Conservation (phyloP, 2,113 vertebrate genomes). For the Myrmecobius fasciatus region DNA sequence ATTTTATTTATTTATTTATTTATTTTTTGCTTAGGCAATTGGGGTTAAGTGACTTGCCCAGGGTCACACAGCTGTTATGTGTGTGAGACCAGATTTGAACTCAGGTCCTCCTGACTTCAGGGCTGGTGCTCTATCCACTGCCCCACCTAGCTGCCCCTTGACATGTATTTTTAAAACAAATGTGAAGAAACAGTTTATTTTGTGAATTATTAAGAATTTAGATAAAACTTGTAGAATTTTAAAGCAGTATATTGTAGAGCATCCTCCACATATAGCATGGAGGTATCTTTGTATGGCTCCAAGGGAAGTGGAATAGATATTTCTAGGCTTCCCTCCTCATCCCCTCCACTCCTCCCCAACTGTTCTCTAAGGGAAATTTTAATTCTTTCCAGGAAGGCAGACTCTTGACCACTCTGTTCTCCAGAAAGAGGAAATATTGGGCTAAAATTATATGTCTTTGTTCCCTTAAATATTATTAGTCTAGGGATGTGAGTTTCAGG, state of each 20-base stretch:
- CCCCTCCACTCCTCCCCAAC: no score
- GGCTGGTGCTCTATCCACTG: no score
- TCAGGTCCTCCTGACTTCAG: no score
- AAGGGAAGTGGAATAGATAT: neutral
- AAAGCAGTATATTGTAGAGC: no score
- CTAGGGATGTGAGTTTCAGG: neutral
- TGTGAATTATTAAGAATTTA: neutral
- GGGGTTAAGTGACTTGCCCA: no score
- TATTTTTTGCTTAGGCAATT: no score
- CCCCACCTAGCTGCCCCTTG: no score
- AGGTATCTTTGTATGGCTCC: neutral
- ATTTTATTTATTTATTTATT: no score
- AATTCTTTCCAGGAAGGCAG: neutral
- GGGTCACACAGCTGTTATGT: no score
- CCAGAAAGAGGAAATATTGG: neutral
- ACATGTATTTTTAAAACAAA: neutral
- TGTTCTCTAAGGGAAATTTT: neutral
- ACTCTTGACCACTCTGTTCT: neutral
- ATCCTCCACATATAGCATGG: neutral
- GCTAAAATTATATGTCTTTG: neutral
- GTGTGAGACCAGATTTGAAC: no score
- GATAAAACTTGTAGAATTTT: neutral
- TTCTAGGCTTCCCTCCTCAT: neutral
- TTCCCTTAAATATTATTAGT: neutral
- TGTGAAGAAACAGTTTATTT: neutral